Conservation (phyloP, 1,140 invertebrate species). For the Mamestra configurata region DNA sequence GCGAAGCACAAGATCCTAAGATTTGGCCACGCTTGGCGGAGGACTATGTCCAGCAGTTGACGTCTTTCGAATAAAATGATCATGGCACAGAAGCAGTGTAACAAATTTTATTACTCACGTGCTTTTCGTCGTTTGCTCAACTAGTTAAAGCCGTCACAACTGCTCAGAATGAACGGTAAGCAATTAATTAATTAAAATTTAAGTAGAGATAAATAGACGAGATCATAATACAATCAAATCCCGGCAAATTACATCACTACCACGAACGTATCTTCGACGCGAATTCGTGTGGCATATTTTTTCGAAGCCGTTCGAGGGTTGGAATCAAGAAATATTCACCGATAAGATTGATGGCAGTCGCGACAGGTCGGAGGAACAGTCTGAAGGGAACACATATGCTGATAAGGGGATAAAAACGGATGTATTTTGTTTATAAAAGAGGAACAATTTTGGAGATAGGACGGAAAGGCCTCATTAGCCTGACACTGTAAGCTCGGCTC, state of each 20-base stretch:
- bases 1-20: no score
- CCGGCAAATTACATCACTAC: not conserved
- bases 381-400: conserved; percentile 23
- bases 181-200: no score
- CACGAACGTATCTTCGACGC: not conserved
- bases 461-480: not conserved
- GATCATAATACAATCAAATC: not conserved
- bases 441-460: not conserved
- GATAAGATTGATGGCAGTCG: conserved; percentile 48
- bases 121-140: no score
- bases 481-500: not conserved
- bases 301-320: conserved; percentile 34
- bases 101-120: no score
- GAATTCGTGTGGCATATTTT: conserved; percentile 49
- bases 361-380: conserved; percentile 30
- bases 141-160: no score
- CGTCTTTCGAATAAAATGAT: no score
- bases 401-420: conserved; percentile 19
- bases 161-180: no score
- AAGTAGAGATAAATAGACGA: no score
- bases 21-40: no score
- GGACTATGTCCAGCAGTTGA: no score
- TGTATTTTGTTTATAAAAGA: conserved; percentile 28
- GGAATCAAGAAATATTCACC: conserved; percentile 49
- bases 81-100: no score